phyloP scores from a whole-genome alignment of 2,888 invertebrate species.

The Amblyjoppa proteus region DNA sequence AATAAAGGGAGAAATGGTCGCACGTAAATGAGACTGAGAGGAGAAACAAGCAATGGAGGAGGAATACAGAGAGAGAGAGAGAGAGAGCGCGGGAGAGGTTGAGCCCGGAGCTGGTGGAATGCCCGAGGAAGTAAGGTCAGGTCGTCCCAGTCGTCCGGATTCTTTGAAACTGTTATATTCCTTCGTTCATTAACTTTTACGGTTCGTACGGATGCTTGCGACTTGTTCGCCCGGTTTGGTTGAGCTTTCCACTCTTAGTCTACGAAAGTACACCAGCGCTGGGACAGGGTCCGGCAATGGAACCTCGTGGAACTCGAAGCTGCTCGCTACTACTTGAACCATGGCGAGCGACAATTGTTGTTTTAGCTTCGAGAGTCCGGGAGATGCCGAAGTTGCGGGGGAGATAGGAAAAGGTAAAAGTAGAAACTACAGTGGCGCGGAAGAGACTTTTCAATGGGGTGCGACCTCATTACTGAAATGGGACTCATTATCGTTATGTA shows the following conservation, averaged over 20 bases:
- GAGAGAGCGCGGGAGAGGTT: slow-evolving; percentile 46
- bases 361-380: slow-evolving; percentile 59
- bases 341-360: slow-evolving; percentile 66
- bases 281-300: slow-evolving; percentile 38
- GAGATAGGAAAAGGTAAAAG: slow-evolving; percentile 36
- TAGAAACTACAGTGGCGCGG: slow-evolving; percentile 12
- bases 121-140: slow-evolving; percentile 45
- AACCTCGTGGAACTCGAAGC: slow-evolving; percentile 51
- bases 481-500: slow-evolving; percentile 82
- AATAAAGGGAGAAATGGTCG: slow-evolving; percentile 6
- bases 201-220: slow-evolving; percentile 68
- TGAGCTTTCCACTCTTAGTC: slow-evolving; percentile 36
- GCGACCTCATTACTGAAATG: slow-evolving; percentile 84
- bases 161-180: slow-evolving; percentile 75
- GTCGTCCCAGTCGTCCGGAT: slow-evolving; percentile 56
- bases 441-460: slow-evolving; percentile 77
- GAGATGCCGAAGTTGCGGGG: slow-evolving; percentile 31
- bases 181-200: slow-evolving; percentile 78
- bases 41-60: slow-evolving; percentile 8
- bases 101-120: slow-evolving; percentile 25
- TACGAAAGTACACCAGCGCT: slow-evolving; percentile 26
- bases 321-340: background rate
- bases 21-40: slow-evolving; percentile 15
- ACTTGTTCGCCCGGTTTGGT: slow-evolving; percentile 48
- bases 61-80: background rate